phyloP scores from a whole-genome alignment of 2,888 invertebrate genomes.

The Crioceris asparagi region DNA sequence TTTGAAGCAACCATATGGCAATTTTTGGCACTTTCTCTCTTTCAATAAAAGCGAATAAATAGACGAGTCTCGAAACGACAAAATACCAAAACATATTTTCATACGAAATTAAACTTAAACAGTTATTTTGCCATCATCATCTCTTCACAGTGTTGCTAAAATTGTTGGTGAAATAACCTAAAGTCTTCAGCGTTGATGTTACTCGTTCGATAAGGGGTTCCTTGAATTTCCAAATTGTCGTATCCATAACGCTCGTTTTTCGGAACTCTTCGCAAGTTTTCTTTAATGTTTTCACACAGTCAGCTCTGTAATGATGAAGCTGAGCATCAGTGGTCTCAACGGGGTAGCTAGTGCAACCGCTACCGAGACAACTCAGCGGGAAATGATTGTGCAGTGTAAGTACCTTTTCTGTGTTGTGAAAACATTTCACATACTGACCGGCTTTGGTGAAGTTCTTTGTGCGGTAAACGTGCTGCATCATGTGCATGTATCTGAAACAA shows the following conservation, averaged over 20 bases:
- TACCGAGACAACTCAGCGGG: constrained; percentile 77
- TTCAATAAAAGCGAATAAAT: no score
- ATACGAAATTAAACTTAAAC: no score
- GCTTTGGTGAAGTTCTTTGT: constrained; percentile 87
- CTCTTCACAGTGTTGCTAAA: constrained; percentile 16
- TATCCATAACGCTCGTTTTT: constrained; percentile 72
- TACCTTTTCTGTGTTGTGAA: constrained; percentile 84
- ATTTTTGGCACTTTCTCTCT: no score
- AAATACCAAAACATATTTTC: no score
- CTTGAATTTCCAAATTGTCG: constrained; percentile 81
- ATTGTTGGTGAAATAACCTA: constrained; percentile 52
- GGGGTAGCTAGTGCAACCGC: constrained; percentile 70
- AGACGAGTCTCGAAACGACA: no score
- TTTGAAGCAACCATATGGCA: no score
- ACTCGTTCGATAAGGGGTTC: constrained; percentile 61
- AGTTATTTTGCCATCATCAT: no score
- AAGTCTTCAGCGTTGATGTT: constrained; percentile 55
- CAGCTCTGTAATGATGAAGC: constrained; percentile 87
- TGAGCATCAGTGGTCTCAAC: constrained; percentile 76
- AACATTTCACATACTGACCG: constrained; percentile 87
- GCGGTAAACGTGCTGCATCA: constrained; percentile 85
- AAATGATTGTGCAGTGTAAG: constrained; percentile 88
- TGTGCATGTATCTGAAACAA: constrained; percentile 68
- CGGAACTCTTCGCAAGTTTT: constrained; percentile 75
- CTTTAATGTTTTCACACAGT: constrained; percentile 79